Evolutionary conservation across 2,888 invertebrate genomes (phyloP).

Genomic region (Mamestra brassicae): DNA sequence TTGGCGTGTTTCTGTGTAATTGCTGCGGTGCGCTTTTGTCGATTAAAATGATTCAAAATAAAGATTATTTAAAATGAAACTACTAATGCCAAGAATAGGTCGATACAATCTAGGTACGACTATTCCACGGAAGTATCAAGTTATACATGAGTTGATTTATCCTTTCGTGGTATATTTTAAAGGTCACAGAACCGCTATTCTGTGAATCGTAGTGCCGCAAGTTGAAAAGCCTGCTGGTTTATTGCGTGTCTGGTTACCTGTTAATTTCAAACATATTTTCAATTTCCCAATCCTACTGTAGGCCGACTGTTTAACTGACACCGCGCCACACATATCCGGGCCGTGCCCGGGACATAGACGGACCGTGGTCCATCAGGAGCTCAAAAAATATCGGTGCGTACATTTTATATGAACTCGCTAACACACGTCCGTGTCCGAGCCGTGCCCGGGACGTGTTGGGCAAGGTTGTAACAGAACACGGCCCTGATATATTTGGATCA

Average conservation of each 20-base stretch:
- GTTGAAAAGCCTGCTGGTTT: not conserved
- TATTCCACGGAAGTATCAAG: not conserved
- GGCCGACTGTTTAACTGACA: no score
- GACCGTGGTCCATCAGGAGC: no score
- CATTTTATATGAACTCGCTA: no score
- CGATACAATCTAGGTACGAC: not conserved
- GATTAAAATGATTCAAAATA: constrained; percentile 12
- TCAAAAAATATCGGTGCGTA: no score
- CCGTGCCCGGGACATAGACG: no score
- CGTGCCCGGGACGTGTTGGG: no score
- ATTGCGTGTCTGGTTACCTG: not conserved
- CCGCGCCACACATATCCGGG: no score
- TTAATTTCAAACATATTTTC: not conserved
- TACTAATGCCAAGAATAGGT: constrained; percentile 2
- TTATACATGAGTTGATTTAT: not conserved
- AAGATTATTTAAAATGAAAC: not conserved
- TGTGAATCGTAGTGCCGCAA: not conserved
- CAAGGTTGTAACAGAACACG: no score
- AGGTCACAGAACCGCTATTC: not conserved
- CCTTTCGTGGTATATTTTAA: not conserved
- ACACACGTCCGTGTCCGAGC: no score
- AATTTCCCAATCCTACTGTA: no score
- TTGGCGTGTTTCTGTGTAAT: constrained; percentile 20
- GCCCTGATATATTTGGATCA: no score
- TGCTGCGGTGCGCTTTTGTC: constrained; percentile 5